Evolutionary conservation across 2,113 vertebrate species (phyloP), one percentile per base, ranked within the genome.

Genomic region (Uria aalge): DNA sequence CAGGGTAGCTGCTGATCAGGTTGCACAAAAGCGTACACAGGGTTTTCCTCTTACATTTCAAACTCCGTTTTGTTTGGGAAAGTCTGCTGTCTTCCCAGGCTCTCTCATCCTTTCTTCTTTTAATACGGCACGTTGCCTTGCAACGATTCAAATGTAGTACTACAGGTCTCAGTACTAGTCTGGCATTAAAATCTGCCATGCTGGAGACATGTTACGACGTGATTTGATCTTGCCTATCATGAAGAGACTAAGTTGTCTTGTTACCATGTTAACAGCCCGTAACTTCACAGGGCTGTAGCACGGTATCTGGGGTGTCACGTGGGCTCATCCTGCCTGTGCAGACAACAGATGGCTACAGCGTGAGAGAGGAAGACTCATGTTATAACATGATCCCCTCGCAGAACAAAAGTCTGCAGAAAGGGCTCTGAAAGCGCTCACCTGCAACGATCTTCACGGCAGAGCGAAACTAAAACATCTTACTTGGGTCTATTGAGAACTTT

Each of bases 161-260:
- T 75, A 55, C 92, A 95, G 60, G 86, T 92, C 92, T 95, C 57
- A 4, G 45, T 69, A 23, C 56, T 57, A 62, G 94, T 81, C 73
- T 96, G 79, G 36, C 69, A 66, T 80, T 94, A 45, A 87, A 92
- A 18, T 81, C 83, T 77, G 79, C 75, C 11, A 1, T 68, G 76
- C 83, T 92, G 79, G 80, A 55, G 86, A 82, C 92, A 30, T 94
- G 97, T 94, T 94, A 89, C 0, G 0, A 87, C 95, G 24, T 57
- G 97, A 87, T 85, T 92, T 85, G 88, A 62, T 91, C 88, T 92
- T 69, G 80, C 91, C 73, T 91, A 38, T 94, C 94, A n/a, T 4
- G 76, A 87, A 26, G 91, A 86, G 89, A 26, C 60, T 14, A 20
- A 92, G 86, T 67, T 95, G 83, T 64, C 80, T 81, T 12, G 83